These are phyloP conservation scores for Argynnis bischoffii DNA, from an alignment of 2,888 invertebrate species.

Conservation along the genomic window DNA sequence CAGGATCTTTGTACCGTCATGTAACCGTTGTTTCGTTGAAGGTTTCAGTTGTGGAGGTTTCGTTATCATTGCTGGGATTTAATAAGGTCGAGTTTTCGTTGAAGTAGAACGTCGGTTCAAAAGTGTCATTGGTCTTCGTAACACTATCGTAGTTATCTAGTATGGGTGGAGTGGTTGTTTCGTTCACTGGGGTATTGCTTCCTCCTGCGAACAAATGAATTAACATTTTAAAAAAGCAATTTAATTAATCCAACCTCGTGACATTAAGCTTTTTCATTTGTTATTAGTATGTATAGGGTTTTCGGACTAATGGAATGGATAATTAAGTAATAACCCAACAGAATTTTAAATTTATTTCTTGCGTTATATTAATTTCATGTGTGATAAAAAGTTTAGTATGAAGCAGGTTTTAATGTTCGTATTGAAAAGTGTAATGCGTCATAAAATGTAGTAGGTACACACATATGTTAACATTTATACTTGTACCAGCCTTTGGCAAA, in stretches of 20 bases:
- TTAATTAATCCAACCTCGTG: neutral
- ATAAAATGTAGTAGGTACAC: constrained; percentile 1
- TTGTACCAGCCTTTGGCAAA: constrained; percentile 41
- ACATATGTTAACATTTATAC: constrained; percentile 49
- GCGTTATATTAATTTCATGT: neutral
- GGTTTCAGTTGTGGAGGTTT: constrained; percentile 34
- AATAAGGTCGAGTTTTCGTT: constrained; percentile 34
- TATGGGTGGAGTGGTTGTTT: constrained; percentile 46
- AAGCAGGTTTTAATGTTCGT: neutral
- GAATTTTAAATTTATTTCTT: neutral
- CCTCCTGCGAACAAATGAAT: constrained; percentile 61
- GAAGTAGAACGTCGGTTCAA: constrained; percentile 34
- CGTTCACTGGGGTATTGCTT: constrained; percentile 74
- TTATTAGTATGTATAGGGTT: neutral
- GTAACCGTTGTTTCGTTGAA: constrained; percentile 37
- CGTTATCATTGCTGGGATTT: constrained; percentile 37
- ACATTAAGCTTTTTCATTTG: neutral
- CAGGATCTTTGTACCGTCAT: constrained; percentile 36
- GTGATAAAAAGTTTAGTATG: neutral
- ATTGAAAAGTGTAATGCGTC: constrained; percentile 13
- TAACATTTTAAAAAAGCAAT: constrained; percentile 8
- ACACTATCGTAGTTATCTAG: constrained; percentile 45
- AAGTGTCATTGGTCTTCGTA: constrained; percentile 41
- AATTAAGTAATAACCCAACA: too few species aligned
- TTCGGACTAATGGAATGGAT: too few species aligned